A percentile compares a stretch with the other conserved stretches of the same genome.
phyloP scores from a whole-genome alignment of 2,888 invertebrate species.

The Pseudanteris insignis region DNA sequence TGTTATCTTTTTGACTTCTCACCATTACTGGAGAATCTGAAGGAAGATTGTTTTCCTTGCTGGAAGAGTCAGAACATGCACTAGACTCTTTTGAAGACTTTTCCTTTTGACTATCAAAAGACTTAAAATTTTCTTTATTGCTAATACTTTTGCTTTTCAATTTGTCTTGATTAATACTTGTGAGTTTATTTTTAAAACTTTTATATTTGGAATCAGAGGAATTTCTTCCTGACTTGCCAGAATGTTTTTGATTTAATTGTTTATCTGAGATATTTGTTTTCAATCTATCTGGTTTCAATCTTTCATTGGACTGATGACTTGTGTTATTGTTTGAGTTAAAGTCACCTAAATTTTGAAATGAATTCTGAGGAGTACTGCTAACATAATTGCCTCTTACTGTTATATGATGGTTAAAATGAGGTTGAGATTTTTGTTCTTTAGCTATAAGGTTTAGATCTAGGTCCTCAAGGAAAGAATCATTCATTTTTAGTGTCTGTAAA shows the following conservation, averaged over 20 bases:
- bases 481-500: conserved; percentile 15
- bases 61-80: conserved; percentile 50
- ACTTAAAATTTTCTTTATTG: conserved; percentile 1
- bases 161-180: too few relatives aligned
- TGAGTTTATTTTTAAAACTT: too few relatives aligned
- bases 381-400: conserved; percentile 51
- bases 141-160: too few relatives aligned
- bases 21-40: conserved; percentile 49
- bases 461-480: conserved; percentile 35
- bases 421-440: not conserved
- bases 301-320: conserved; percentile 1
- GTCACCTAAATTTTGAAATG: conserved; percentile 21
- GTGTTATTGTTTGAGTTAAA: conserved; percentile 14
- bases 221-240: too few relatives aligned
- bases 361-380: conserved; percentile 35
- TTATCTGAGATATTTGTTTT: too few relatives aligned
- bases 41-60: conserved; percentile 59
- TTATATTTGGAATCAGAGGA: too few relatives aligned
- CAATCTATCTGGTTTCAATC: too few relatives aligned
- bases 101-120: not conserved
- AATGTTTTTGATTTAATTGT: too few relatives aligned
- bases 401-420: conserved; percentile 49
- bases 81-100: conserved; percentile 44
- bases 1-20: conserved; percentile 21
- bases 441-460: conserved; percentile 7